A percentile compares a stretch with the other conserved stretches of the same genome.
Conservation (phyloP, 2,113 vertebrate species). For the Hepsetus odoe region DNA sequence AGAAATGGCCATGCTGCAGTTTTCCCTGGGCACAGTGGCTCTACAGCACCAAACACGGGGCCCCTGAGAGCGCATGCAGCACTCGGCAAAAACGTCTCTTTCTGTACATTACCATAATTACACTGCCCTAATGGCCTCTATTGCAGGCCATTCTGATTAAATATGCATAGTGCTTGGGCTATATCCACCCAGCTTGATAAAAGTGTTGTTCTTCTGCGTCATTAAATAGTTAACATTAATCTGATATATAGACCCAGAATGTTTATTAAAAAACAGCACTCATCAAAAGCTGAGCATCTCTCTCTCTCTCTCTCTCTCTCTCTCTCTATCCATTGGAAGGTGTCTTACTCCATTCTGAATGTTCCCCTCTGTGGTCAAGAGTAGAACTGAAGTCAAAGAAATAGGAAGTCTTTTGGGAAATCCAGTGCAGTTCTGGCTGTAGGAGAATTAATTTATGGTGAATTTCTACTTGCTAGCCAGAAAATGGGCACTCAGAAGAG, state of each 20-base stretch:
- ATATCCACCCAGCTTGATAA: constrained; percentile 54
- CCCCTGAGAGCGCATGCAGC: constrained; percentile 47
- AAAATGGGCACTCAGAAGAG: constrained; percentile 38
- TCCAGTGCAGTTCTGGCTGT: constrained; percentile 36
- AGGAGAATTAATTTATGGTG: constrained; percentile 44
- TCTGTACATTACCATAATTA: constrained; percentile 67
- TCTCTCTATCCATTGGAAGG: constrained; percentile 12
- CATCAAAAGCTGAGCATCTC: background rate
- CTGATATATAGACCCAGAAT: constrained; percentile 61
- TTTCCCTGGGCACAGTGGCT: constrained; percentile 43
- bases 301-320: constrained; percentile 22
- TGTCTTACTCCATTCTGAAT: constrained; percentile 33
- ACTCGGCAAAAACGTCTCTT: constrained; percentile 50
- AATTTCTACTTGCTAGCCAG: constrained; percentile 38
- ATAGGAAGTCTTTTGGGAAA: constrained; percentile 39
- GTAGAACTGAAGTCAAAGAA: constrained; percentile 40
- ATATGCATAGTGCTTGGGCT: constrained; percentile 63
- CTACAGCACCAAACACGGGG: constrained; percentile 27
- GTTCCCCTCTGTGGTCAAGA: constrained; percentile 43
- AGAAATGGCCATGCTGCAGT: constrained; percentile 41
- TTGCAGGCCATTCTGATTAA: constrained; percentile 63
- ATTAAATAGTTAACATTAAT: constrained; percentile 68
- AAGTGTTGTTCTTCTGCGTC: constrained; percentile 53
- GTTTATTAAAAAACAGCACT: constrained; percentile 30
- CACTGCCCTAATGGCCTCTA: constrained; percentile 55